Evolutionary conservation across 1,140 invertebrate genomes (phyloP), one percentile per base, ranked within the genome.

Genomic region (Babylonia areolata): DNA sequence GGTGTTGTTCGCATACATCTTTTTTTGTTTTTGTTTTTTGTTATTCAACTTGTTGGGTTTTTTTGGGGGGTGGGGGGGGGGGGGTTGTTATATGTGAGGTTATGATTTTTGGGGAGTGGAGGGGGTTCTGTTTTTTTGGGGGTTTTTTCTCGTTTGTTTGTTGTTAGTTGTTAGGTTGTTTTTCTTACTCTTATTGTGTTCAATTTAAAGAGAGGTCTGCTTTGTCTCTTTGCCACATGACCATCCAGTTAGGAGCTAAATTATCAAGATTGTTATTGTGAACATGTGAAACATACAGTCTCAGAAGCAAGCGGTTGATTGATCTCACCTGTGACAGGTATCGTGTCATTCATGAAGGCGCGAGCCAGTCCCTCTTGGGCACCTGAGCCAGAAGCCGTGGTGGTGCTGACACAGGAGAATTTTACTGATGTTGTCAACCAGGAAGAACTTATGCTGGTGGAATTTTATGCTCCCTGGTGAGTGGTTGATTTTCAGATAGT

Each of bases 381-480:
- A 88, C 95, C 96, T 15, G 95, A 95, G n/a, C 94, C 94, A 85
- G 94, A 95, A 58, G 93, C 94, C 87, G 96, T 96, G n/a, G 89
- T 96, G 86, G 94, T 94, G n/a, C 90, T 96, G 37, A 95, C 95
- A 0, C 91, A 91, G 11, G 94, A 95, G 79, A 96, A 95, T 86
- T 96, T 96, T 90, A 93, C 94, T 46, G 93, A 95, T 28, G 94
- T 94, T 88, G 91, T 96, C 39, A 92, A 93, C 42, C 93, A 94
- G 51, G 91, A 95, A 79, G 92, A 95, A 23, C 91, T 96, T 28
- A 95, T 94, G 28, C 92, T 96, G n/a, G 95, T 96, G 1, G 95
- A 96, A 89, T 96, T 96, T 90, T 96, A 96, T 94, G 95, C 96
- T 80, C 95, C 95, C 46, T 96, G 95, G 95, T 96, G 94, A 88